Evolutionary conservation across 2,888 invertebrate genomes (phyloP), one percentile per base, ranked within the genome.

Genomic region (Alentia gelatinosa): DNA sequence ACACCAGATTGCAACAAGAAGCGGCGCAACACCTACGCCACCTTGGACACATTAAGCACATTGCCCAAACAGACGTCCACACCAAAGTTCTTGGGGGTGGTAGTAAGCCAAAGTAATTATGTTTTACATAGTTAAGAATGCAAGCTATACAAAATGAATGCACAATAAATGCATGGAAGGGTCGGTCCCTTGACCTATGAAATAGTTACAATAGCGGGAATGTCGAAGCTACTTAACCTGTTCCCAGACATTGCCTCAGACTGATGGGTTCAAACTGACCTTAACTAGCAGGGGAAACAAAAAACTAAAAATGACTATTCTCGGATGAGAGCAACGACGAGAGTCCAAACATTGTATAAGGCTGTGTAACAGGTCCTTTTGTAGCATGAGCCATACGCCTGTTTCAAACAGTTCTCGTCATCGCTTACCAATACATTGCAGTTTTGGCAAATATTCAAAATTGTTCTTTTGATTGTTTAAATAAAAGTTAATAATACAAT

Each of bases 1-100:
- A 79, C 79, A 79, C 79, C 79, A 39, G 79, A 35, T 37, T 79
- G 35, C n/a, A 5, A 79, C 79, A 79, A 35, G 23, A 79, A 79
- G 37, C 35, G 39, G 15, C 12, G 79, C 23, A 19, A 39, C 9
- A 39, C 39, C 35, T 1, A 19, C 79, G 12, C 19, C 79, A 79
- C 12, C 12, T 15, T 26, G 74, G 26, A 74, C 33, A 56, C 23
- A 56, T 15, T n/a, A 74, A 74, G 74, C 74, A 26, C 19, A 74
- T 1, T 26, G 33, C 26, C 30, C 74, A 74, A 3, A 33, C 74
- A 74, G n/a, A 19, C 7, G 5, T 30, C 33, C 15, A 74, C 30
- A 30, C 26, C 33, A 26, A 15, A 7, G 19, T 4, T 63, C 5
- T 26, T 30, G 15, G 19, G 47, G 47, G 9, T 9, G 47, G 47